These are phyloP conservation scores for Salmo trutta DNA, from an alignment of 2,797 vertebrate species.

Conservation along the genomic window DNA sequence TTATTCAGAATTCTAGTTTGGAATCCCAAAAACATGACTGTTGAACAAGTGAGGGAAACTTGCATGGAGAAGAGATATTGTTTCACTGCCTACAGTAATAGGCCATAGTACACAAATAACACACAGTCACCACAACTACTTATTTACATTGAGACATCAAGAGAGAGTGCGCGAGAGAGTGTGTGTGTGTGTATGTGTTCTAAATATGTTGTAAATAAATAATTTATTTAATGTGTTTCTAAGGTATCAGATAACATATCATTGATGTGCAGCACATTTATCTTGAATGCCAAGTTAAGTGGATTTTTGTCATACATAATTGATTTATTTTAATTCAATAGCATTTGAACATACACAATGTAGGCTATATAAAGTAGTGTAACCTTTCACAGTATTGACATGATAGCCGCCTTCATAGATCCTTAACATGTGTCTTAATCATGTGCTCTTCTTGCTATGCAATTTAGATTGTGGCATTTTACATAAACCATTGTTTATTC, in stretches of 20 bases:
- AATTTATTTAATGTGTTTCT: background rate
- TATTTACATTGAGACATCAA: too few species aligned
- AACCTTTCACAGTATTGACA: background rate
- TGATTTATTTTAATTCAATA: background rate
- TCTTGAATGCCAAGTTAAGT: background rate
- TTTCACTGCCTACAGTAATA: too few species aligned
- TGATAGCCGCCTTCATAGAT: constrained; percentile 3
- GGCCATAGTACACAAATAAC: too few species aligned
- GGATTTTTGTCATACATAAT: background rate
- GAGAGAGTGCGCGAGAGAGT: too few species aligned
- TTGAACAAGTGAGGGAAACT: background rate
- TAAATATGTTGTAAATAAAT: background rate
- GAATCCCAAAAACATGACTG: background rate
- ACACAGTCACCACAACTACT: too few species aligned
- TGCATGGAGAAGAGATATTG: background rate
- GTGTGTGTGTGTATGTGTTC: background rate
- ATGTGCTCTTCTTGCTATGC: constrained; percentile 35
- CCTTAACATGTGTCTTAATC: constrained; percentile 48
- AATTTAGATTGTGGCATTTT: constrained; percentile 72
- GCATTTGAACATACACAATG: background rate
- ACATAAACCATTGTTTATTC: constrained; percentile 77
- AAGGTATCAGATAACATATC: background rate
- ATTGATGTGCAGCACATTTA: background rate
- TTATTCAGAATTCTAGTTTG: background rate
- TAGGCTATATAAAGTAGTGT: background rate